phyloP scores from a whole-genome alignment of 2,113 vertebrate species.

The Nothobranchius furzeri region DNA sequence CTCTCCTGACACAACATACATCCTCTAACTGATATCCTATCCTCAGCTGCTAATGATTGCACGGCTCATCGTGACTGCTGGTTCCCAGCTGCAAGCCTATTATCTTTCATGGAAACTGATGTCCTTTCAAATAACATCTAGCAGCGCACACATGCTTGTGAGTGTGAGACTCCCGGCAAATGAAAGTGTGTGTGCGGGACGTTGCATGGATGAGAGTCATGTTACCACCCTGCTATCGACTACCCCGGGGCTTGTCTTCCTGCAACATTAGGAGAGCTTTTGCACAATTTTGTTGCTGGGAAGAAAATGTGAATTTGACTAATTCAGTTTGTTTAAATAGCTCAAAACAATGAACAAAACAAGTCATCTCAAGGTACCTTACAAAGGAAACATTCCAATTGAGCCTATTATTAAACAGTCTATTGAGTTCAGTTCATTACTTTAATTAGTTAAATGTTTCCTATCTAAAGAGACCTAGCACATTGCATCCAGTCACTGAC shows the following conservation, averaged over 20 bases:
- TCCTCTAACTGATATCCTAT: slow-evolving; percentile 20
- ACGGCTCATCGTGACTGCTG: slow-evolving; percentile 41
- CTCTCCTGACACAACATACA: slow-evolving; percentile 21
- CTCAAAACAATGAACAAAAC: no score
- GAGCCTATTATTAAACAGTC: no score
- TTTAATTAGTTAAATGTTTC: no score
- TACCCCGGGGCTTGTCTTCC: slow-evolving; percentile 22
- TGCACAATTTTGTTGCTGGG: slow-evolving; percentile 9
- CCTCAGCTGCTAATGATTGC: slow-evolving; percentile 35
- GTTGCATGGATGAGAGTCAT: slow-evolving; percentile 34
- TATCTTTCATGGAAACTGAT: slow-evolving; percentile 53
- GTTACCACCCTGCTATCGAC: slow-evolving; percentile 35
- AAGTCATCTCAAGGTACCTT: no score
- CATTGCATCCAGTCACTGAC: no score
- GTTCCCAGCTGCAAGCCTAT: slow-evolving; percentile 54
- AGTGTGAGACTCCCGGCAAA: slow-evolving; percentile 2
- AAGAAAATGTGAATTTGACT: slow-evolving; percentile 24
- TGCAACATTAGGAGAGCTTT: slow-evolving; percentile 50
- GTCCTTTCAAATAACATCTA: slow-evolving; percentile 50
- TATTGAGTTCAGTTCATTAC: no score
- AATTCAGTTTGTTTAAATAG: no score
- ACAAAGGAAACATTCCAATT: no score
- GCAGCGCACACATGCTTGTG: slow-evolving; percentile 10
- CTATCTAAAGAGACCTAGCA: no score
- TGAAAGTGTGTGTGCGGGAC: slow-evolving; percentile 25